Evolutionary conservation across 2,888 invertebrate species (phyloP).

Genomic region (Teleiodes luculella): DNA sequence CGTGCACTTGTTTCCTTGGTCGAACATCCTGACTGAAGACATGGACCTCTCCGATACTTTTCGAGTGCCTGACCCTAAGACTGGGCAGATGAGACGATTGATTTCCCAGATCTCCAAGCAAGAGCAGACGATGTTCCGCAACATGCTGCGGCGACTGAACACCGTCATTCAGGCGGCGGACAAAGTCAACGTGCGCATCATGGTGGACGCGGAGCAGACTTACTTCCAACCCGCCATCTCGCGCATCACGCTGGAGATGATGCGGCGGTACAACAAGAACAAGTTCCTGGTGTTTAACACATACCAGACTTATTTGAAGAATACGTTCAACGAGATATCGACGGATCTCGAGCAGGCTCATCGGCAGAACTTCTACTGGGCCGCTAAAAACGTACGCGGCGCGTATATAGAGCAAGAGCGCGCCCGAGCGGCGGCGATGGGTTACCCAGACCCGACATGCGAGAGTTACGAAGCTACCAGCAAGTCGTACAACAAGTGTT

Average conservation of each 20-base stretch:
- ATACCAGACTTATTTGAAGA: conserved; percentile 98
- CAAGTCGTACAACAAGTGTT: conserved; percentile 93
- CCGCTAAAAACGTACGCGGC: conserved; percentile 97
- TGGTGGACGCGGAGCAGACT: conserved; percentile 99
- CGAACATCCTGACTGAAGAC: conserved; percentile 92
- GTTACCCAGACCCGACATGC: conserved; percentile 78
- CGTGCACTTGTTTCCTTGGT: conserved; percentile 73
- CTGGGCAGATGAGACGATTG: conserved; percentile 94
- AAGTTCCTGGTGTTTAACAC: conserved; percentile 98
- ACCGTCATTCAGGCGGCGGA: conserved; percentile 91
- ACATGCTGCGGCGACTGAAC: conserved; percentile 96
- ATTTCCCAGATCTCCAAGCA: conserved; percentile 87
- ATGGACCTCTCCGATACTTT: conserved; percentile 94
- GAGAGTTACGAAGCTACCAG: conserved; percentile 94
- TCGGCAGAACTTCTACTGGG: conserved; percentile 98
- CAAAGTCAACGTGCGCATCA: conserved; percentile 95
- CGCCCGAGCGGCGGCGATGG: neutral
- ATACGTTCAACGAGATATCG: conserved; percentile 90
- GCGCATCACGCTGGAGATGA: conserved; percentile 97
- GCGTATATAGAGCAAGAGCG: conserved; percentile 98
- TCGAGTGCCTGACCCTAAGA: conserved; percentile 94
- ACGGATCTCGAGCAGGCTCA: conserved; percentile 97
- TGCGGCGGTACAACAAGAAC: conserved; percentile 96
- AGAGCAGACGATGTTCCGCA: conserved; percentile 98
- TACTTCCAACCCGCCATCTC: conserved; percentile 99